Base-by-base conservation (phyloP, 2,797 vertebrate species). In the Agapornis canus region DNA sequence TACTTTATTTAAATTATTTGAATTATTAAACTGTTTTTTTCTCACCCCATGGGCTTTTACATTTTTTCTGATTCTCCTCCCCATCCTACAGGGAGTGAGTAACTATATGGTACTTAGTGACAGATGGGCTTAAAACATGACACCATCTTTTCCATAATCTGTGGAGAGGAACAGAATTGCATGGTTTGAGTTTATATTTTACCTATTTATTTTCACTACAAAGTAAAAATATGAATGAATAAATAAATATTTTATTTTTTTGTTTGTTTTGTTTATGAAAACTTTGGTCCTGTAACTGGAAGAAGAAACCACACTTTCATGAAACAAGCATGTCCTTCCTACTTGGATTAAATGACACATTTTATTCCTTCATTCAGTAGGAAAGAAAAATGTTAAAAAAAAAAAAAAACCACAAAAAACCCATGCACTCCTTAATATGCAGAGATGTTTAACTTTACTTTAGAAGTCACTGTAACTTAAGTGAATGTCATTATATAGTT, bases 391-490 rank as follows among this genome's bases (percentile, higher is more conserved):
- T 35, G 1, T 12, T 18, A 43, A 32, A 19, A 25, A 9, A 4
- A 27, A 51, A 9, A 43, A 21, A 21, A 56, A 56, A 39, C 37
- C 22, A 70, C 26, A 20, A 73, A n/a, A 10, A 32, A 9, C 1
- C 5, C 19, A 31, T 13, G 5, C 4, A 32, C 5, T 11, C 37
- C 48, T 64, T 89, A 75, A 83, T 63, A 68, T 5, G 4, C 39
- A 80, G n/a, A 40, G 18, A 40, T 83, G 54, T 83, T 68, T 82
- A 61, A 84, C 63, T 79, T 94, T 65, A 77, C 63, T 92, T 94
- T 85, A 90, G 77, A 91, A 92, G 75, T 82, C 84, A 73, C 42
- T 90, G 59, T 79, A 90, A 90, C 61, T 89, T 73, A 78, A 60
- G 48, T 85, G 87, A 93, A 90, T 72, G 84, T 47, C 79, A 77